Conservation (phyloP, 2,797 vertebrate species). For the Gymnodraco acuticeps region DNA sequence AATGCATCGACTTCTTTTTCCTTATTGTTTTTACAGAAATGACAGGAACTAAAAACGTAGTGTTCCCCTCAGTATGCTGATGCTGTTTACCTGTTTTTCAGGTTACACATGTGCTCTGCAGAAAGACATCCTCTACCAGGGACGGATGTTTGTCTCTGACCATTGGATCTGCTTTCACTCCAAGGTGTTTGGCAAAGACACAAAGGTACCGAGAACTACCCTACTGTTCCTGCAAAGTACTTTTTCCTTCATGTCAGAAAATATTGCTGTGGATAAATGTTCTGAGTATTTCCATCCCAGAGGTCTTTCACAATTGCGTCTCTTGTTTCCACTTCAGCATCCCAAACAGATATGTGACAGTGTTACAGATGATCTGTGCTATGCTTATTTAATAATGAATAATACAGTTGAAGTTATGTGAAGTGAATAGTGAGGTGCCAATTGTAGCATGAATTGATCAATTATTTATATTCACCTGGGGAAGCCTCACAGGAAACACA, state of each 20-base stretch:
- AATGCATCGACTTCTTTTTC: too few relatives aligned
- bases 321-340: not conserved
- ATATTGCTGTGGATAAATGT: not conserved
- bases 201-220: conserved; percentile 63
- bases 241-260: not conserved
- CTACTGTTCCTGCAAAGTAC: not conserved
- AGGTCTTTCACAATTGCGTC: not conserved
- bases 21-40: not conserved
- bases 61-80: not conserved
- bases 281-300: not conserved
- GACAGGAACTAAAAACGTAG: too few relatives aligned
- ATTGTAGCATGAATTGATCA: not conserved
- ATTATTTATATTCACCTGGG: not conserved
- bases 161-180: conserved; percentile 98
- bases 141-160: conserved; percentile 93
- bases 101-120: conserved; percentile 97
- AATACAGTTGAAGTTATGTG: not conserved
- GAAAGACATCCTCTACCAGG: conserved; percentile 98
- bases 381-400: not conserved
- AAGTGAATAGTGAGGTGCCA: not conserved
- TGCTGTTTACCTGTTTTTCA: conserved; percentile 60
- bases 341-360: not conserved
- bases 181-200: conserved; percentile 82
- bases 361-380: not conserved
- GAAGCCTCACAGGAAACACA: not conserved